Evolutionary conservation across 1,140 invertebrate genomes (phyloP), one percentile per base, ranked within the genome.

Genomic region (Heterodera schachtii): DNA sequence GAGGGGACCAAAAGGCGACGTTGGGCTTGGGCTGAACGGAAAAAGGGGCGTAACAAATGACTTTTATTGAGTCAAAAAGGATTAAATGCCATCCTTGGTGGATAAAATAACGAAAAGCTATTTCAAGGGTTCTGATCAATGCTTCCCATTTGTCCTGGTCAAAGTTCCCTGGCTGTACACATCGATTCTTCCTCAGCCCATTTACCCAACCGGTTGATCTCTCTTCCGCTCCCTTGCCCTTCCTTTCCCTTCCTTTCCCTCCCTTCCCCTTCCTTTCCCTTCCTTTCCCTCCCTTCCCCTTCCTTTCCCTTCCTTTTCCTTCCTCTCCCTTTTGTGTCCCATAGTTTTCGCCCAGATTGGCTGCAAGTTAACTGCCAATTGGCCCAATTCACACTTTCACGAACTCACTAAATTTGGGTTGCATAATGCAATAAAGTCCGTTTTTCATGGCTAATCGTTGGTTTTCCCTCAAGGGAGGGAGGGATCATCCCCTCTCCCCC

Each of bases 361-460:
- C 69, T 71, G 69, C 69, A 41, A 71, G 69, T 71, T 71, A 11
- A 46, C 67, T 71, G 69, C 69, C 69, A 71, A 71, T 71, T 71
- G 44, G 69, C 69, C 41, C 21, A 71, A 71, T 71, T 71, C 69
- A 71, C 13, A 13, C 16, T 64, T 64, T 4, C 11, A 64, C 57
- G 57, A 64, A 64, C 16, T 64, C 57, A 16, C 57, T 16, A 60
- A 19, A 19, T 60, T 60, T 16, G 13, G 57, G 57, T 60, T 60
- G 57, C 57, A 60, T 4, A 60, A 16, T 60, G 11, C 57, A 60
- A 16, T 60, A 60, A 60, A 16, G 57, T 19, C 11, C 57, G 11
- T 19, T 60, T 60, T 60, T 60, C 11, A 19, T 2, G 57, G 57
- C 57, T 19, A 60, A 60, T 60, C 57, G 16, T 3, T 60, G 13